Conservation (phyloP, 53 echinoderm and acorn worm genomes). For the Zoroaster sp. region DNA sequence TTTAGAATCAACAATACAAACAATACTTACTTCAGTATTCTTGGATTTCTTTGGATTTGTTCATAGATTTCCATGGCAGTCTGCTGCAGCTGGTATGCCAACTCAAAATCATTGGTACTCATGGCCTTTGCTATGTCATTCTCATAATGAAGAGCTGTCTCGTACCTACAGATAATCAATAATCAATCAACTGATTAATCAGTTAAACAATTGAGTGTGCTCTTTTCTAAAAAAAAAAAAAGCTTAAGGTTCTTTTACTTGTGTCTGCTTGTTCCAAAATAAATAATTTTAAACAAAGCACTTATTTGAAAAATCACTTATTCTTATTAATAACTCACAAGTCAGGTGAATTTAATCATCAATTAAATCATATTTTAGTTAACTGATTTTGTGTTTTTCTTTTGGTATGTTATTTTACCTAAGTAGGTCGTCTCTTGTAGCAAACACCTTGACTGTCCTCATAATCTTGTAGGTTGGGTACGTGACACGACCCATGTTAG, state of each 20-base stretch:
- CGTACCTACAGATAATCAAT: constrained; percentile 62
- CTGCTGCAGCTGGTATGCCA: constrained; percentile 68
- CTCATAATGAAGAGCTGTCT: constrained; percentile 86
- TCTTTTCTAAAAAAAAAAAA: no score
- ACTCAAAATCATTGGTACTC: constrained; percentile 85
- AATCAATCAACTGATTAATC: not conserved
- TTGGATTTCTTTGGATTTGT: constrained; percentile 33
- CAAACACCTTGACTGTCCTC: constrained; percentile 79
- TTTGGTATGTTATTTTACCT: constrained; percentile 46
- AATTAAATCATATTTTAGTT: no score
- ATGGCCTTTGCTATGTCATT: constrained; percentile 80
- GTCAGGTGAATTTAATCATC: no score
- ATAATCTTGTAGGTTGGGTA: constrained; percentile 81
- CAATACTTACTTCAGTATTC: constrained; percentile 50
- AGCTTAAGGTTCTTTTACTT: no score
- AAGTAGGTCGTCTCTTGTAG: constrained; percentile 75
- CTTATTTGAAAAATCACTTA: no score
- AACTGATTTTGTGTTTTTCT: no score
- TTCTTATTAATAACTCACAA: no score
- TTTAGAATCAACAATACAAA: not conserved
- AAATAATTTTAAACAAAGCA: no score
- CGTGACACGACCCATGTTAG: constrained; percentile 85
- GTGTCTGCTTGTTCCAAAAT: no score
- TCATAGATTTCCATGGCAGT: constrained; percentile 60
- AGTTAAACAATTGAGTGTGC: not conserved